Base-by-base conservation (phyloP, 2,888 invertebrate genomes). In the Stegophylla sp. region DNA sequence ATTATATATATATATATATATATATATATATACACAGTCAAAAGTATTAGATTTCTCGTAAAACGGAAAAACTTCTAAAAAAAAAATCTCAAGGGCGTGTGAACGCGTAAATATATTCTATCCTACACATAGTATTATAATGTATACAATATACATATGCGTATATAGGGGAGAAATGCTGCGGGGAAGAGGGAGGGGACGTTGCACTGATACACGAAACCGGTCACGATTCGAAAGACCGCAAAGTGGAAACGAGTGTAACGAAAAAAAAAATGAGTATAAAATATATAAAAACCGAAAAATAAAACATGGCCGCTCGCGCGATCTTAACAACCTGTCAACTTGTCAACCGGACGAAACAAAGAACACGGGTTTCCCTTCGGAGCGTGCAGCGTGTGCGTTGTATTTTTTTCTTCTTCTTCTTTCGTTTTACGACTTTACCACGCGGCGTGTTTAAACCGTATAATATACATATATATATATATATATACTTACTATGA, bases 321-420 rank as follows among this genome's bases (percentile, higher is more conserved):
- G 51, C 28, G 34, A 48, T 53, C 66, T 66, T 53, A 76, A 66
- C 76, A 76, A 66, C 76, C 64, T 41, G 76, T 76, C 76, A 76
- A 76, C 76, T 76, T 76, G 76, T 76, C 76, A 76, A 76, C 64
- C 43, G 53, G 26, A 26, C 53, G 66, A 66, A 66, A 76, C 76
- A 76, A 76, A 76, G 76, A 76, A 66, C 48, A 64, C 51, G 41
- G 43, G 26, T 59, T 73, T 45, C 59, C 45, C 12, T 23, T 41
- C 73, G 64, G 17, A 23, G 12, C 20, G 23, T 41, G 17, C 43
- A 1, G 12, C 12, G 43, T 10, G 43, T 66, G 4, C 43, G 41
- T 41, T 43, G 10, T 48, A 67, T 20, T 48, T 43, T 67, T 26
- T n/a, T 63, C 17, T 13, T 43, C 45, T 63, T 66, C n/a, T 74